phyloP scores from a whole-genome alignment of 2,888 invertebrate species.

The Zeuzera pyrina region DNA sequence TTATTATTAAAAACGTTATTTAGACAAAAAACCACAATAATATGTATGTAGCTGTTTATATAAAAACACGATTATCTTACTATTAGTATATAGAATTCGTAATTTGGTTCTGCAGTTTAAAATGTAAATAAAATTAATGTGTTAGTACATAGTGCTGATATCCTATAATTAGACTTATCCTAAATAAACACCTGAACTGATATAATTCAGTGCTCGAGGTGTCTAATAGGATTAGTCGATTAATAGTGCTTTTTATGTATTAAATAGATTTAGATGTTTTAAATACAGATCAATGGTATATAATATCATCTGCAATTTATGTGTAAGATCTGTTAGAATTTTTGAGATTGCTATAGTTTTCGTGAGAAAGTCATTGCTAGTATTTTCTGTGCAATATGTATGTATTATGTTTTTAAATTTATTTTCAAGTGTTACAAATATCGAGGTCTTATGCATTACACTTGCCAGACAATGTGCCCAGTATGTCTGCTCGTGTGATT shows the following conservation, averaged over 20 bases:
- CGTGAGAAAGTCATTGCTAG: slow-evolving; percentile 26
- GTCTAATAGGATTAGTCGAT: background rate
- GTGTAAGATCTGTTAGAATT: slow-evolving; percentile 35
- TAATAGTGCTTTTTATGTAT: background rate
- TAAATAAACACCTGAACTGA: background rate
- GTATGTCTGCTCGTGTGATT: background rate
- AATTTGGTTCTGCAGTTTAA: slow-evolving; percentile 2
- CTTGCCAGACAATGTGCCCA: background rate
- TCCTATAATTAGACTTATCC: slow-evolving; percentile 7
- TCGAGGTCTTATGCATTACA: background rate
- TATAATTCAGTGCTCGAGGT: background rate
- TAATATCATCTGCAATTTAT: slow-evolving; percentile 51
- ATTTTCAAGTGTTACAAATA: background rate
- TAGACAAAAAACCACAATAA: slow-evolving; percentile 17
- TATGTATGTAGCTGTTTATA: slow-evolving; percentile 14
- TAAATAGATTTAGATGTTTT: slow-evolving; percentile 5
- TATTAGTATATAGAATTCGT: slow-evolving; percentile 1
- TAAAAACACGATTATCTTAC: background rate
- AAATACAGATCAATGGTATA: slow-evolving; percentile 52
- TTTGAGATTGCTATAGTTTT: slow-evolving; percentile 23
- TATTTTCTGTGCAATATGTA: slow-evolving; percentile 46
- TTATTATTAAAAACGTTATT: slow-evolving; percentile 22
- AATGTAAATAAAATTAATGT: slow-evolving; percentile 21
- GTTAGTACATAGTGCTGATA: slow-evolving; percentile 28
- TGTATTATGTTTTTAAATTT: slow-evolving; percentile 6